phyloP scores from a whole-genome alignment of 2,888 invertebrate genomes.

The Blomia tropicalis region DNA sequence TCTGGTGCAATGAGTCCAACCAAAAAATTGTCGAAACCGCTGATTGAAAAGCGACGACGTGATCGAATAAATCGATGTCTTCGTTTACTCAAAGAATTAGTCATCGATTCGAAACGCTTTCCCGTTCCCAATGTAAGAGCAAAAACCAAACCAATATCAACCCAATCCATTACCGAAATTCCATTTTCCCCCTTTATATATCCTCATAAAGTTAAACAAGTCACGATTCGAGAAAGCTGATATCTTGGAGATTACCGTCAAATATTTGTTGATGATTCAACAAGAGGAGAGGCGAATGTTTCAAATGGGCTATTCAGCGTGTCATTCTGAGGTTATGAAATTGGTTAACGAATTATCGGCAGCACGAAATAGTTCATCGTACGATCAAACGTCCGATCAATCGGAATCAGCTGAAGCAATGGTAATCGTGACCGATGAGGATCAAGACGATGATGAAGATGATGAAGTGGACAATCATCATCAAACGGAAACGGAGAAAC shows the following conservation, averaged over 20 bases:
- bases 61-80: conserved; percentile 27
- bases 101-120: conserved; percentile 21
- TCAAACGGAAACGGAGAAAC: too few relatives aligned
- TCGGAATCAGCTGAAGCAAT: background rate
- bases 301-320: background rate
- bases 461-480: background rate
- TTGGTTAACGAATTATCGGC: background rate
- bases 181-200: background rate
- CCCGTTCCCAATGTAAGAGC: conserved; percentile 5
- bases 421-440: background rate
- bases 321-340: background rate
- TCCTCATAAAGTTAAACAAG: background rate
- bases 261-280: conserved; percentile 23
- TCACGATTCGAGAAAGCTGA: conserved; percentile 27
- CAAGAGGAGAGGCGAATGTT: background rate
- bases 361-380: too few relatives aligned
- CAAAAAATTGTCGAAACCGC: conserved; percentile 24
- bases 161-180: background rate
- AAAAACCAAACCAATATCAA: background rate
- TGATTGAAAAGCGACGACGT: conserved; percentile 28
- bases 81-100: conserved; percentile 25
- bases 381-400: background rate
- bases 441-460: background rate
- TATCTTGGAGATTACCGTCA: conserved; percentile 28
- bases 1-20: background rate